phyloP scores from a whole-genome alignment of 2,113 vertebrate genomes.

The Prionailurus viverrinus region DNA sequence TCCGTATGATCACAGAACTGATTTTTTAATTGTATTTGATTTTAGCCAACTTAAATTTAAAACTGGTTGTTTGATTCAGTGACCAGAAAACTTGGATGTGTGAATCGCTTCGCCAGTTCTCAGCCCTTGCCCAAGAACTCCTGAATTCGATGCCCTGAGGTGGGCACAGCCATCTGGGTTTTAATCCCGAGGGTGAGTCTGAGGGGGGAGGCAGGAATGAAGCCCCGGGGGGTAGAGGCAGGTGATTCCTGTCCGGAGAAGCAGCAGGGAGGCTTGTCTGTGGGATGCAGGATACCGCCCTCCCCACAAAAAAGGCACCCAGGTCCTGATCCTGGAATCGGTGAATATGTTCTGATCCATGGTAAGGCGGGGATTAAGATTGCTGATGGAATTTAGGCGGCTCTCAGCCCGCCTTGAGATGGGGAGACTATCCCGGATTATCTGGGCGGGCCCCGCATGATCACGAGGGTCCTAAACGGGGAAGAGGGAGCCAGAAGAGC shows the following conservation, averaged over 20 bases:
- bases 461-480: background rate
- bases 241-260: background rate
- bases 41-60: background rate
- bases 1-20: too few species aligned
- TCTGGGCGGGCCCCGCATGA: background rate
- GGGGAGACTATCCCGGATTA: background rate
- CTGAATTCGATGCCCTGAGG: too few species aligned
- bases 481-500: background rate
- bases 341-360: background rate
- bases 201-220: background rate
- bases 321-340: background rate
- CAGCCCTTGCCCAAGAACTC: too few species aligned
- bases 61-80: too few species aligned
- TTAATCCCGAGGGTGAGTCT: background rate
- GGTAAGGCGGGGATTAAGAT: background rate
- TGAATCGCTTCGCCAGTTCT: too few species aligned
- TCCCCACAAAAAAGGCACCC: background rate
- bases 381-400: background rate
- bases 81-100: too few species aligned
- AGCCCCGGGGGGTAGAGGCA: background rate
- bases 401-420: background rate
- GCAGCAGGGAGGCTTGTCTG: background rate
- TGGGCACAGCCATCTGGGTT: too few species aligned
- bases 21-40: background rate
- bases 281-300: too few species aligned